Base-by-base conservation (phyloP, 1,140 invertebrate genomes). In the Sipha flava region DNA sequence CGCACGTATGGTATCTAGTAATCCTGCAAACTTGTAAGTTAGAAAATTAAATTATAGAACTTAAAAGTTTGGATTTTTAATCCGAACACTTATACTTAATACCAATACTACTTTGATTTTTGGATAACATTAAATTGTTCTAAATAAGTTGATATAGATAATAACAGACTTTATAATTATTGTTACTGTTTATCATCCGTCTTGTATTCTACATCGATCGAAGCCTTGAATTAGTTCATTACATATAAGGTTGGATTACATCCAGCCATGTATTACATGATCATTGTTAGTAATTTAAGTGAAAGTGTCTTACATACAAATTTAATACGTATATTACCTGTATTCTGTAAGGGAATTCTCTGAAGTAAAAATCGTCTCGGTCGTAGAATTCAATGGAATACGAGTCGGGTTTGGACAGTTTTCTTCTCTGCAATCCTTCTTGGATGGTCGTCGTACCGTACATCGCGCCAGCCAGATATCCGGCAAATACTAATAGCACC, bases 341-440 rank as follows among this genome's bases (percentile, higher is more conserved):
- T 85, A 95, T 93, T 82, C 92, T 90, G 84, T 96, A 96, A 0
- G 95, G 94, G 86, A 94, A 96, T 85, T 96, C 94, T 83, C 94
- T 88, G 86, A 95, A 97, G 85, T 94, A 96, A 80, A 90, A 88
- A 83, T 96, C 94, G 86, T 97, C 94, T 9, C 92, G 88, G 84
- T 96, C 93, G 84, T 96, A 96, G 84, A 95, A 97, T 79, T 90
- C 89, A 18, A 95, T 92, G 3, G 95, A 95, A 83, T 97, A 96
- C 0, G 94, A 96, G 85, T 96, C 94, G 47, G 92, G 90, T 84
- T 92, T 90, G 1, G 94, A 95, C 0, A 97, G 86, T 84, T 95
- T 95, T 40, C 93, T 88, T 80, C 94, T 87, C 83, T 96, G 93
- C 5, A 98, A 86, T 0, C 95, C 96, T 88, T 97, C 96, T 84